Evolutionary conservation across 1,140 invertebrate genomes (phyloP).

Genomic region (Rhagoletis zephyria): DNA sequence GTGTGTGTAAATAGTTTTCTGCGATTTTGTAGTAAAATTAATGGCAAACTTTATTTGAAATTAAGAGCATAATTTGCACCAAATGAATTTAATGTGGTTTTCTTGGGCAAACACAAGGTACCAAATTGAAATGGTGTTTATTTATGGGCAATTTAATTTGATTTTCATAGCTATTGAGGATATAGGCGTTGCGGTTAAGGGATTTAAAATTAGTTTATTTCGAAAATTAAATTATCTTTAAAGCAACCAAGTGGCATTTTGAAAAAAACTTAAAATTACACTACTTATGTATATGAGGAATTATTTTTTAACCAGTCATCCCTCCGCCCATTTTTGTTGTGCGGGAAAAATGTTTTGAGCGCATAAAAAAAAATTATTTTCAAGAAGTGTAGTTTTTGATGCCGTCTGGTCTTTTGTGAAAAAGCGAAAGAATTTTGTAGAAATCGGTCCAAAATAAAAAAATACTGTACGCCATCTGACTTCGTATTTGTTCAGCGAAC

Average conservation of each 20-base stretch:
- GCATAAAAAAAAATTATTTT: no score
- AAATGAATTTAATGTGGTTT: conserved; percentile 28
- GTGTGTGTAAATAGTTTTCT: conserved; percentile 34
- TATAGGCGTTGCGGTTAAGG: not conserved
- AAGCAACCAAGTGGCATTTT: not conserved
- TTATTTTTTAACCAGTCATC: no score
- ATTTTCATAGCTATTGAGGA: not conserved
- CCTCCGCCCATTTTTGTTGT: no score
- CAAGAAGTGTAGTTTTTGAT: no score
- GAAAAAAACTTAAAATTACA: no score
- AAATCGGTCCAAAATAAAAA: no score
- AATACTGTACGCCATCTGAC: no score
- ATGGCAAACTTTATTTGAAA: conserved; percentile 44
- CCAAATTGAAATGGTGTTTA: not conserved
- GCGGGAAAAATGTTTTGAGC: no score
- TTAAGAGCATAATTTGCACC: not conserved
- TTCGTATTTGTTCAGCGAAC: no score
- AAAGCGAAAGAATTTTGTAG: no score
- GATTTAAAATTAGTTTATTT: not conserved
- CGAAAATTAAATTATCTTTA: not conserved
- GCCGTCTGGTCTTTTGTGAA: no score
- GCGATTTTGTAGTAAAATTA: conserved; percentile 30
- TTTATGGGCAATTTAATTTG: conserved; percentile 11
- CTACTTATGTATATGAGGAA: no score
- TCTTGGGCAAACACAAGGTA: not conserved